Conservation (phyloP, 2,888 invertebrate genomes). For the Dryocosmus kuriphilus region DNA sequence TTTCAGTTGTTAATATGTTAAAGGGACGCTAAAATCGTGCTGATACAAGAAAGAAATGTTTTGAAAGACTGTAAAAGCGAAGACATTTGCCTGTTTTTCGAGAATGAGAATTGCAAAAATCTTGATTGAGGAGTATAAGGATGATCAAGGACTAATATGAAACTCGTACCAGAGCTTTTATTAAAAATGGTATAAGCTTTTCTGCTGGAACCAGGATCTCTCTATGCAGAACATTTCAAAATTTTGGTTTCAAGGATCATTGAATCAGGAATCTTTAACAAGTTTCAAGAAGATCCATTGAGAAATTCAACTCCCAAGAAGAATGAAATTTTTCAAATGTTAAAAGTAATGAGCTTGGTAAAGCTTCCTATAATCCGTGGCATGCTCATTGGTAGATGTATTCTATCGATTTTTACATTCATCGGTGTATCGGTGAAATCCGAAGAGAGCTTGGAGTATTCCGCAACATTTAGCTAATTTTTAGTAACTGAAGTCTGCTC, state of each 20-base stretch:
- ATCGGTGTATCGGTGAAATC: too few relatives aligned
- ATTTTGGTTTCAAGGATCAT: not conserved
- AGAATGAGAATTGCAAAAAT: not conserved
- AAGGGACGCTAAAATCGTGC: not conserved
- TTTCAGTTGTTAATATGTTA: not conserved
- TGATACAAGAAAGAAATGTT: not conserved
- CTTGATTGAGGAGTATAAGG: not conserved
- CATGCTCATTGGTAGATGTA: not conserved
- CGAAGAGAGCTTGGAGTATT: too few relatives aligned
- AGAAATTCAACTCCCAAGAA: slow-evolving; percentile 5
- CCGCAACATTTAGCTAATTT: too few relatives aligned
- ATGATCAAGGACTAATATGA: not conserved
- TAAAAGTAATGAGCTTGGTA: not conserved
- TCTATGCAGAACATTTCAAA: not conserved
- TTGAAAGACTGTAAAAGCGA: not conserved
- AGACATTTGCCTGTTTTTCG: not conserved
- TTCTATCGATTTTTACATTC: too few relatives aligned
- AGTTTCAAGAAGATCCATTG: not conserved
- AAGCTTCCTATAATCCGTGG: too few relatives aligned
- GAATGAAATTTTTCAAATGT: not conserved
- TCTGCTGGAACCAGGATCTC: slow-evolving; percentile 5
- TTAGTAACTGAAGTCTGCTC: too few relatives aligned
- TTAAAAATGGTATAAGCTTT: not conserved
- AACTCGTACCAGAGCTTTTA: not conserved
- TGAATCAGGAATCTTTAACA: slow-evolving; percentile 3